A percentile compares a stretch with the other conserved stretches of the same genome.
Evolutionary conservation across 1,140 invertebrate genomes (phyloP).

Genomic region (Piezodorus guildinii): DNA sequence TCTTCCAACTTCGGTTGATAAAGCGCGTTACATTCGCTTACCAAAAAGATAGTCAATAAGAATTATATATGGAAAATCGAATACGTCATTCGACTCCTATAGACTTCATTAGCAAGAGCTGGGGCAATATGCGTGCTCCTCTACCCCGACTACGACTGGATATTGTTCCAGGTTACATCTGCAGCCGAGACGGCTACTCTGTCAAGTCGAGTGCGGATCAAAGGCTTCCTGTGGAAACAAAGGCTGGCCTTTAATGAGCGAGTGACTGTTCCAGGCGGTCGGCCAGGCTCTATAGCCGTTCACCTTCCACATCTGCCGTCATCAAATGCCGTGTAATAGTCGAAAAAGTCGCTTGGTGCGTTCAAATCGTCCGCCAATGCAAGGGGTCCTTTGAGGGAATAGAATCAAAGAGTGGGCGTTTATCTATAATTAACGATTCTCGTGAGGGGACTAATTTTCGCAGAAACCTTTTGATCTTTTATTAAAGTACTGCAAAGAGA

Average conservation of each 20-base stretch:
- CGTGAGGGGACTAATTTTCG: not conserved
- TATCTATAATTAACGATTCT: not conserved
- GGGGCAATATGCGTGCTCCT: no score
- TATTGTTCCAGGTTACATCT: no score
- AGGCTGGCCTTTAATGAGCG: not conserved
- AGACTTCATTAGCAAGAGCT: no score
- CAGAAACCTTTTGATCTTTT: not conserved
- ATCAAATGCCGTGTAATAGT: not conserved
- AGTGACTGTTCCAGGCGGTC: not conserved
- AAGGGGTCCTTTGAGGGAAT: not conserved
- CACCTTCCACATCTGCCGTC: not conserved
- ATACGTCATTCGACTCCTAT: no score
- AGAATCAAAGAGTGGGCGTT: not conserved
- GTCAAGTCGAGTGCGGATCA: slow-evolving; percentile 1
- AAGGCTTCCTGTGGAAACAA: slow-evolving; percentile 2
- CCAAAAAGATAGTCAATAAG: no score
- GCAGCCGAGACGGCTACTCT: no score
- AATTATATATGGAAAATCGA: no score
- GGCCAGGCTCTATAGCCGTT: not conserved
- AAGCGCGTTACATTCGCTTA: no score
- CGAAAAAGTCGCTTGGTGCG: not conserved
- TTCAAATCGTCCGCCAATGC: not conserved
- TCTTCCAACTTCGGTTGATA: no score
- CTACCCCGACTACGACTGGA: no score
- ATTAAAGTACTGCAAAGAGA: no score